phyloP scores from a whole-genome alignment of 30 jellyfish, hydroid and myxozoan species.

The Mastigias papua region DNA sequence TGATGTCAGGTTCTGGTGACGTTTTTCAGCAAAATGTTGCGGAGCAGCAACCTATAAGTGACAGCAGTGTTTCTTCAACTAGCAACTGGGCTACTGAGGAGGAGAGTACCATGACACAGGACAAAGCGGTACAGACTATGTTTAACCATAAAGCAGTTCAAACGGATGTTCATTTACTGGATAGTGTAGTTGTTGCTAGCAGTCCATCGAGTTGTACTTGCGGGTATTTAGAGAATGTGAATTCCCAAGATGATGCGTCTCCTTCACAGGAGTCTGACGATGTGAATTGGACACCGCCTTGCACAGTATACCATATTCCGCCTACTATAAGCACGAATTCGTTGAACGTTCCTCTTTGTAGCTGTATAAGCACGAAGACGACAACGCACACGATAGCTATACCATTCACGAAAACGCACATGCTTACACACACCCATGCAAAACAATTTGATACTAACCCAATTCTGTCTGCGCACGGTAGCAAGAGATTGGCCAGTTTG shows the following conservation, averaged over 20 bases:
- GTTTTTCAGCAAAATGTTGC: constrained; percentile 45
- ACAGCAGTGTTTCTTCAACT: constrained; percentile 83
- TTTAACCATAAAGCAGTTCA: constrained; percentile 90
- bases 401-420: constrained; percentile 89
- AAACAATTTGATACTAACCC: constrained; percentile 17
- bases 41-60: constrained; percentile 75
- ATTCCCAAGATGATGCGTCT: constrained; percentile 7
- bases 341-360: constrained; percentile 67
- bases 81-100: constrained; percentile 62
- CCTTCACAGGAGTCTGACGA: constrained; percentile 15
- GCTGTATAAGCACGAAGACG: constrained; percentile 83
- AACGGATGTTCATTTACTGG: constrained; percentile 72
- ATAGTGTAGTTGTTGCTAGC: neutral
- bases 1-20: constrained; percentile 59
- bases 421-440: constrained; percentile 73
- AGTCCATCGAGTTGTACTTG: constrained; percentile 73
- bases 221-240: constrained; percentile 44
- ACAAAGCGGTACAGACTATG: constrained; percentile 92
- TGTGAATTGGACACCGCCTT: neutral
- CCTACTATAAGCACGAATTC: constrained; percentile 55
- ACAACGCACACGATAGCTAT: constrained; percentile 83
- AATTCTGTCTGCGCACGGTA: constrained; percentile 21
- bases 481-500: constrained; percentile 78
- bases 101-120: constrained; percentile 61
- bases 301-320: constrained; percentile 58